A percentile compares a stretch with the other conserved stretches of the same genome.
Evolutionary conservation across 2,113 vertebrate species (phyloP).

Genomic region (Xerus inauris): DNA sequence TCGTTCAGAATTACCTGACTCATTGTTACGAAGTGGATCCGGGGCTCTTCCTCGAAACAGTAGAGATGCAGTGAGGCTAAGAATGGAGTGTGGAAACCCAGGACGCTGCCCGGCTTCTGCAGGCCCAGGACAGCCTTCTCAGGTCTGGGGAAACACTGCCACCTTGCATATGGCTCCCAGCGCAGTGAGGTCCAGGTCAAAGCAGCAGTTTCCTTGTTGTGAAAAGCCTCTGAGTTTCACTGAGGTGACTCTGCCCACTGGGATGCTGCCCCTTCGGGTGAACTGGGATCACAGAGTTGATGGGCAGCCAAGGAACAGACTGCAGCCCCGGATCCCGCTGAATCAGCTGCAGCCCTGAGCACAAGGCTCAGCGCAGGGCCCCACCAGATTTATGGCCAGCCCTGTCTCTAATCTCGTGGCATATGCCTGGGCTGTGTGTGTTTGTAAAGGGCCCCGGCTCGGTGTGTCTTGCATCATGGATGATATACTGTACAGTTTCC

Average conservation of each 20-base stretch:
- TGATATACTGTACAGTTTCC: slow-evolving; percentile 65
- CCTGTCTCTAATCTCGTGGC: slow-evolving; percentile 64
- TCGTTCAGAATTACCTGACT: not conserved
- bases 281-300: slow-evolving; percentile 33
- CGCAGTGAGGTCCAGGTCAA: rapidly evolving
- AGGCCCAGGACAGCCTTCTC: not conserved
- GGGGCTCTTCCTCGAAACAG: no score
- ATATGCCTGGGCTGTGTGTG: slow-evolving; percentile 67
- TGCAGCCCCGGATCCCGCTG: not conserved
- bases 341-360: not conserved
- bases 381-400: slow-evolving; percentile 45
- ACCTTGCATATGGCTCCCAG: not conserved
- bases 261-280: not conserved
- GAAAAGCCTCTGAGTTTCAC: slow-evolving; percentile 23
- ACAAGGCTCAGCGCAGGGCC: not conserved
- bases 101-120: not conserved
- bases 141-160: not conserved
- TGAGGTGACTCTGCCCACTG: not conserved
- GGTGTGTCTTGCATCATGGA: slow-evolving; percentile 47
- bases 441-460: slow-evolving; percentile 59
- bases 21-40: no score
- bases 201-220: not conserved
- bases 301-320: slow-evolving; percentile 2
- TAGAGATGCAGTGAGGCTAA: not conserved
- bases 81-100: not conserved